Conservation (phyloP, 2,888 invertebrate genomes). For the Sesia apiformis region DNA sequence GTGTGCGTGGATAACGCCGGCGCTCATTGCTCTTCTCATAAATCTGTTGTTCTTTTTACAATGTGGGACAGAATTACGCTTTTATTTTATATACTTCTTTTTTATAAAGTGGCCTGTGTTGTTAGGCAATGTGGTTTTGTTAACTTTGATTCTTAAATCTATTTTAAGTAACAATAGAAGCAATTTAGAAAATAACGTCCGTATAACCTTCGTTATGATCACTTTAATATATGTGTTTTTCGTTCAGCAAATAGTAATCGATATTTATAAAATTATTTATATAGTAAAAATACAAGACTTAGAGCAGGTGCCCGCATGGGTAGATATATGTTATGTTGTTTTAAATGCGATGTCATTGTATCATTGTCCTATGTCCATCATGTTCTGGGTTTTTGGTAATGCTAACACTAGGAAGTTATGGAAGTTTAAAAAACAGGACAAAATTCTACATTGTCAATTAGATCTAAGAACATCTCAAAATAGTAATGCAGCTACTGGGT, state of each 20-base stretch:
- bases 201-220: constrained; percentile 42
- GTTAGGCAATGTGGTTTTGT: constrained; percentile 33
- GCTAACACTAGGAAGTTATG: constrained; percentile 44
- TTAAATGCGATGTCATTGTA: constrained; percentile 37
- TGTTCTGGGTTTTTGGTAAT: constrained; percentile 60
- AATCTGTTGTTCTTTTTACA: constrained; percentile 13
- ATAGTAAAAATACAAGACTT: constrained; percentile 13
- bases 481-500: neutral
- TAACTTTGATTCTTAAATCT: constrained; percentile 35
- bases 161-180: constrained; percentile 32
- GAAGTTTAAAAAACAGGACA: constrained; percentile 16
- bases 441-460: neutral
- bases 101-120: constrained; percentile 51
- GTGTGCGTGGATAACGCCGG: constrained; percentile 37
- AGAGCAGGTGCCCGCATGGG: constrained; percentile 7
- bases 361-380: constrained; percentile 44
- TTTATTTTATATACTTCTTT: constrained; percentile 27
- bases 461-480: neutral
- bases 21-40: constrained; percentile 16
- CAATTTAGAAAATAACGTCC: constrained; percentile 25
- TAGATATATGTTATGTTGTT: constrained; percentile 8
- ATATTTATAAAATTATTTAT: constrained; percentile 35
- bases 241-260: constrained; percentile 43
- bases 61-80: constrained; percentile 8
- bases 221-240: constrained; percentile 47